Evolutionary conservation across 2,888 invertebrate genomes (phyloP).

Genomic region (Apocheima hispidaria): DNA sequence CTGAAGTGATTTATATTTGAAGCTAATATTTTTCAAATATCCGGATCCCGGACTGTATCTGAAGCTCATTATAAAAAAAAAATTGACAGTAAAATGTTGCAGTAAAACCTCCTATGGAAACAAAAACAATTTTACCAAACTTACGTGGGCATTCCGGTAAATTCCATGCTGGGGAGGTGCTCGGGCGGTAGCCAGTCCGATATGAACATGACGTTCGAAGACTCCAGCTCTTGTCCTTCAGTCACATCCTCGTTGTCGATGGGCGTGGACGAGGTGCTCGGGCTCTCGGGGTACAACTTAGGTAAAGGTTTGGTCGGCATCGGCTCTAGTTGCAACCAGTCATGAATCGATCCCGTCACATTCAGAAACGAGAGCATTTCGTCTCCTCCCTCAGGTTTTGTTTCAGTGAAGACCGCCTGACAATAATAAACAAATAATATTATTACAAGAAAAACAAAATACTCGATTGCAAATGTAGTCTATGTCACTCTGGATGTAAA

Average conservation of each 20-base stretch:
- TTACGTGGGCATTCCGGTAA: constrained; percentile 88
- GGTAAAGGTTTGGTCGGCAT: constrained; percentile 59
- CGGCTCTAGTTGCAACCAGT: constrained; percentile 75
- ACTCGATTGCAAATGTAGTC: no score
- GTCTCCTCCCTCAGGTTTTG: constrained; percentile 47
- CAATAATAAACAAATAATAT: no score
- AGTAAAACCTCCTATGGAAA: constrained; percentile 10
- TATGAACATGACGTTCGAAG: constrained; percentile 64
- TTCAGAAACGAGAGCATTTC: constrained; percentile 71
- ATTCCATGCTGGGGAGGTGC: constrained; percentile 78
- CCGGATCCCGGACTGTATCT: no score
- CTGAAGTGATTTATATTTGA: no score
- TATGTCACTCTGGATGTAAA: no score
- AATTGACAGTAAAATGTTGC: neutral
- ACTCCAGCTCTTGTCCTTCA: constrained; percentile 29
- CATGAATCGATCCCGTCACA: constrained; percentile 69
- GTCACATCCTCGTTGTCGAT: constrained; percentile 45
- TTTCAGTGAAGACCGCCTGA: constrained; percentile 33
- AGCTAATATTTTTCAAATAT: no score
- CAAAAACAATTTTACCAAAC: constrained; percentile 57
- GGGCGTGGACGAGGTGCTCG: constrained; percentile 46
- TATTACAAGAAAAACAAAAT: no score
- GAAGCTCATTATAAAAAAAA: no score
- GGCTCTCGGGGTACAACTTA: constrained; percentile 44
- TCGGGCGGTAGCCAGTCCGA: constrained; percentile 87